A percentile compares a stretch with the other conserved stretches of the same genome.
Conservation (phyloP, 2,888 invertebrate genomes). For the Acleris literana region DNA sequence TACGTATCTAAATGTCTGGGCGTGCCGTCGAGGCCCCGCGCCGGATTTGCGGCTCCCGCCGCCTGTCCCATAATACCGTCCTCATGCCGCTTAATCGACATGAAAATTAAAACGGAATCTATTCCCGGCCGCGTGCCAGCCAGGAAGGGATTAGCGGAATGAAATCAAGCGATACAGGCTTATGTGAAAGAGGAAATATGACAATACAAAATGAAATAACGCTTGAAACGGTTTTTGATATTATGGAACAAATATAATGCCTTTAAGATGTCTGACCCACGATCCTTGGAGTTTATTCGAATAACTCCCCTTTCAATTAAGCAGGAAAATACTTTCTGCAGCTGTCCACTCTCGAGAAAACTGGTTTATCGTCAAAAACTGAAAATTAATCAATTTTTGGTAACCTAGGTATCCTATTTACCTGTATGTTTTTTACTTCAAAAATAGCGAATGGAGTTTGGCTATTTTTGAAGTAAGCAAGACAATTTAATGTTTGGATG, state of each 20-base stretch:
- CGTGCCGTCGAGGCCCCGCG: constrained; percentile 54
- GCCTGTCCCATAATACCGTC: constrained; percentile 50
- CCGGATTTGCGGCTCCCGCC: constrained; percentile 56
- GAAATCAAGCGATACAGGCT: constrained; percentile 18
- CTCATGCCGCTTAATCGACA: constrained; percentile 35
- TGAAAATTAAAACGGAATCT: constrained; percentile 38
- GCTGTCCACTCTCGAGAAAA: no score
- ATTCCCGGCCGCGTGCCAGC: constrained; percentile 27
- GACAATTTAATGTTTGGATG: no score
- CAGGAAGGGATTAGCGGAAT: constrained; percentile 32
- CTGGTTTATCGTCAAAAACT: no score
- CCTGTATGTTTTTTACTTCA: no score
- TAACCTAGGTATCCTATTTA: no score
- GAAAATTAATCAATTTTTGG: no score
- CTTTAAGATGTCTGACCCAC: neutral
- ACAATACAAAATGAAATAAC: constrained; percentile 12
- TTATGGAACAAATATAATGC: neutral
- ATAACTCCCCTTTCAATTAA: constrained; percentile 3
- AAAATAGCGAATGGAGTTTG: no score
- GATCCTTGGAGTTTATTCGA: neutral
- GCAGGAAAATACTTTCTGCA: no score
- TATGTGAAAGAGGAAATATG: constrained; percentile 20
- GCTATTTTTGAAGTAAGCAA: no score
- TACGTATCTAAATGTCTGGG: constrained; percentile 37
- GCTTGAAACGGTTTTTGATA: neutral